A percentile compares a stretch with the other conserved stretches of the same genome.
phyloP scores from a whole-genome alignment of 2,797 vertebrate species.

The Epinephelus awoara region DNA sequence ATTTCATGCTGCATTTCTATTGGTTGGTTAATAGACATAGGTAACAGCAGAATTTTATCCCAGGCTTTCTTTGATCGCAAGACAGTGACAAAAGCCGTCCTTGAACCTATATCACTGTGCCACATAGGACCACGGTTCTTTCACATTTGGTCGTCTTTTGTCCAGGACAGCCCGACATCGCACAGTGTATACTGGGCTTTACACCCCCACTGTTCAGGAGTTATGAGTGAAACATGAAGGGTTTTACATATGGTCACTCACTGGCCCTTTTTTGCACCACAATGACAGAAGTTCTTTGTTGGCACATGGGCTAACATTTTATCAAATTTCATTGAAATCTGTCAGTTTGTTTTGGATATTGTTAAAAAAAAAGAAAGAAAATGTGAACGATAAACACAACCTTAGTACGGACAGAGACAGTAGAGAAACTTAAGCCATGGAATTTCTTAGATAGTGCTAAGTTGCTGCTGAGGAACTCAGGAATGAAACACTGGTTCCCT shows the following conservation, averaged over 20 bases:
- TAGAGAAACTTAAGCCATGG: neutral
- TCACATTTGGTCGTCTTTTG: too few species aligned
- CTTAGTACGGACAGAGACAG: neutral
- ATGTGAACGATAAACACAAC: neutral
- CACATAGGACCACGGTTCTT: too few species aligned
- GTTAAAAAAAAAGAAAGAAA: neutral
- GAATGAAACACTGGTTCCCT: neutral
- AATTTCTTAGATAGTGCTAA: neutral
- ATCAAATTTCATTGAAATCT: neutral
- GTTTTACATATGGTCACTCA: neutral
- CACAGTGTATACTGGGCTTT: too few species aligned
- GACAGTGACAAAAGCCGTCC: too few species aligned
- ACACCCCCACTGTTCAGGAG: neutral
- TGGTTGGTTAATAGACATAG: too few species aligned
- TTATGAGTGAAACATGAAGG: neutral
- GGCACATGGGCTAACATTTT: neutral
- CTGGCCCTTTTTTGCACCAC: neutral
- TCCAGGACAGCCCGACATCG: too few species aligned
- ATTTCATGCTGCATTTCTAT: too few species aligned
- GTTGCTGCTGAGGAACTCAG: slow-evolving; percentile 3
- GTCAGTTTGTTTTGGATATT: neutral
- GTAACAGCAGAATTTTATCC: too few species aligned
- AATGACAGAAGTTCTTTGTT: neutral
- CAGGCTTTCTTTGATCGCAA: too few species aligned
- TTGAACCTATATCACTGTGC: too few species aligned